Conservation (phyloP, 2,888 invertebrate genomes). For the Nysson spinosus region DNA sequence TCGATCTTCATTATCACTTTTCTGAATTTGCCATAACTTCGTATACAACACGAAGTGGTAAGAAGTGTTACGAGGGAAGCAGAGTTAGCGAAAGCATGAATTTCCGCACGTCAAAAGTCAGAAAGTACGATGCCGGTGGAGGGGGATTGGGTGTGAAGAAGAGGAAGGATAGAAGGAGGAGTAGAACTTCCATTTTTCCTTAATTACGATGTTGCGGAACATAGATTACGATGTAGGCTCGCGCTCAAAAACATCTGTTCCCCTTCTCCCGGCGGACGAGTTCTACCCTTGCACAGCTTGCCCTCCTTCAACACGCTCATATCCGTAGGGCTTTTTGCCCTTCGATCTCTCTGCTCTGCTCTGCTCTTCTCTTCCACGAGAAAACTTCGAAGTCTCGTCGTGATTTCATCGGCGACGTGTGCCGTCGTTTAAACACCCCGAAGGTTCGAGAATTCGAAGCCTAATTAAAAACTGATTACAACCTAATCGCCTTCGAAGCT, state of each 20-base stretch:
- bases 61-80: too few relatives aligned
- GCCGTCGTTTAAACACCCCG: constrained; percentile 69
- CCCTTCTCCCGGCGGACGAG: constrained; percentile 66
- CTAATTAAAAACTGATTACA: constrained; percentile 70
- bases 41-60: too few relatives aligned
- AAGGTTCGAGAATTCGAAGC: constrained; percentile 62
- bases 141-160: background rate
- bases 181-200: constrained; percentile 71
- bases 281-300: constrained; percentile 64
- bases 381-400: constrained; percentile 50
- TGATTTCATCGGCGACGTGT: constrained; percentile 62
- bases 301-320: constrained; percentile 67
- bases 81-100: background rate
- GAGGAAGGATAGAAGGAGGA: background rate
- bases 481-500: constrained; percentile 34
- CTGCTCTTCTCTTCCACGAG: constrained; percentile 53
- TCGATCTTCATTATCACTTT: too few relatives aligned
- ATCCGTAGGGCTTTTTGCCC: constrained; percentile 69
- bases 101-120: background rate
- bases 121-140: background rate
- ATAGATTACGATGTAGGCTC: constrained; percentile 77
- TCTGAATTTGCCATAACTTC: too few relatives aligned
- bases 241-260: constrained; percentile 77
- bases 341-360: too few relatives aligned
- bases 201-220: constrained; percentile 77